phyloP scores from a whole-genome alignment of 2,888 invertebrate species.

The Spodoptera littoralis region DNA sequence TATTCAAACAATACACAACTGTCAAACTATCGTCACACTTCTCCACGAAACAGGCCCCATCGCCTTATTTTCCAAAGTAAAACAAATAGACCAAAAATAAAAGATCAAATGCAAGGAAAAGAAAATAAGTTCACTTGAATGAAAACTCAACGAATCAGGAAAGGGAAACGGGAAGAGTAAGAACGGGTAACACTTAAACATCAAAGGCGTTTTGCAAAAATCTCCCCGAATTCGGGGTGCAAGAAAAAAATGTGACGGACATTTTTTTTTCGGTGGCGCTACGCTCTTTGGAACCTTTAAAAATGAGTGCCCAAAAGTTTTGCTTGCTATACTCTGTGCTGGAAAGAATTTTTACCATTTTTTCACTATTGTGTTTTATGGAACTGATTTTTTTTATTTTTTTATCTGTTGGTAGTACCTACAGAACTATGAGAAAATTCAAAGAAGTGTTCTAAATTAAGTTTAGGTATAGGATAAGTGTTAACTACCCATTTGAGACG shows the following conservation, averaged over 20 bases:
- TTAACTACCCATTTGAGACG: too few species aligned
- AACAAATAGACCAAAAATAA: constrained; percentile 19
- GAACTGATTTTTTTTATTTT: constrained; percentile 25
- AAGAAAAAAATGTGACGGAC: constrained; percentile 61
- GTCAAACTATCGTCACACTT: not conserved
- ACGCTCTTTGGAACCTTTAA: constrained; percentile 62
- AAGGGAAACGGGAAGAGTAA: constrained; percentile 57
- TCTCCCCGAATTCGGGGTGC: constrained; percentile 60
- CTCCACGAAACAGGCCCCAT: not conserved
- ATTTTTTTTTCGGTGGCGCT: constrained; percentile 67
- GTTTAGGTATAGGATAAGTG: too few species aligned
- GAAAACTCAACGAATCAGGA: constrained; percentile 59
- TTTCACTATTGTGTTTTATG: constrained; percentile 22
- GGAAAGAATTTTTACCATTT: constrained; percentile 39
- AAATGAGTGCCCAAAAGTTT: constrained; percentile 61
- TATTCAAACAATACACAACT: too few species aligned
- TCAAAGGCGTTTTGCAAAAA: constrained; percentile 72
- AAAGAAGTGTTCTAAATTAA: too few species aligned
- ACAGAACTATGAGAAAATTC: too few species aligned
- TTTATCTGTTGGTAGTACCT: too few species aligned
- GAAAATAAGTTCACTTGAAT: constrained; percentile 42
- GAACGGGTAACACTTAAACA: constrained; percentile 72
- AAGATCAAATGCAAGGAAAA: constrained; percentile 32
- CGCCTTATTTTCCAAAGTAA: not conserved
- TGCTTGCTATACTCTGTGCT: constrained; percentile 45